Evolutionary conservation across 2,888 invertebrate species (phyloP), one percentile per base, ranked within the genome.

Genomic region (Hedychridium roseum): DNA sequence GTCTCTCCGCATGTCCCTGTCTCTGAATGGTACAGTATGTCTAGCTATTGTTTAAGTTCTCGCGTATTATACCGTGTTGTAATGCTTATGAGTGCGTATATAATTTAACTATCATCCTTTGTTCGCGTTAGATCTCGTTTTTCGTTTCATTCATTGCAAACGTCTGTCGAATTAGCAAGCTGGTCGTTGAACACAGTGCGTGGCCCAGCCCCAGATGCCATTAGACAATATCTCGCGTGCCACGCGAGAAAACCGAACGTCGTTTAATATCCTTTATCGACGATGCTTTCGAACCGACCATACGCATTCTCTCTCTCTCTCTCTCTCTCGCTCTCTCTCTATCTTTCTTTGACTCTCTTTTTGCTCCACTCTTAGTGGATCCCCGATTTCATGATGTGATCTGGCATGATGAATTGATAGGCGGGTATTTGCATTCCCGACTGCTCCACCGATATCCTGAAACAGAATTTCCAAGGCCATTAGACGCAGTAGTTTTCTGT

Each of bases 391-490:
- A 93, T 92, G 80, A 93, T 93, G 84, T 93, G 91, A 82, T 92
- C 93, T 66, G 93, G 93, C 68, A 92, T 89, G 82, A 94, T 90
- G 85, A 92, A 93, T 82, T 92, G 93, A 83, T 92, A 93, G 68
- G 92, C 91, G 56, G 91, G 90, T 84, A 93, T 88, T 73, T 92
- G 92, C 82, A 94, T 85, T 57, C 93, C 92, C 68, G 94, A 92
- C 46, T 94, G 94, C 85, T 94, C 94, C 92, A 94, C 92, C 53
- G 93, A 91, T 90, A 94, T 93, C 88, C 94, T 94, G 87, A 54
- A 87, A 86, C 80, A 73, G 68, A 76, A 76, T 67, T n/a, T n/a
- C n/a, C n/a, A n/a, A n/a, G n/a, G n/a, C n/a, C n/a, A n/a, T n/a
- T n/a, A n/a, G n/a, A n/a, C n/a, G n/a, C n/a, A n/a, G n/a, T n/a